Evolutionary conservation across 2,888 invertebrate species (phyloP), one percentile per base, ranked within the genome.

Genomic region (Hololepta plana): DNA sequence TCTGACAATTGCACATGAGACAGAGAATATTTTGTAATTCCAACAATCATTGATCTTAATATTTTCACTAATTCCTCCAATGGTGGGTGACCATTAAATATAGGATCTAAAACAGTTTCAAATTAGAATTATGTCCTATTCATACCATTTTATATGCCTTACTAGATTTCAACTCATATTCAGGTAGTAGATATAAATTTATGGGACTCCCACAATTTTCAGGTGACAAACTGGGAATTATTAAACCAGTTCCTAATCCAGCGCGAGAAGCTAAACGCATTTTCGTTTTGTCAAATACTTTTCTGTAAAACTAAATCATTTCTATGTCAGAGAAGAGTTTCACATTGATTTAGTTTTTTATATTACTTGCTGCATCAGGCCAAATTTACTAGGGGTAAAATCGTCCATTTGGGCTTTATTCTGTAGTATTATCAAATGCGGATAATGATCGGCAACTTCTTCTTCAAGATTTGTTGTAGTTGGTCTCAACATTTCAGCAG

Each of bases 401-500:
- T 88, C 81, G 31, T 73, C 69, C 23, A 77, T 57, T 35, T 68
- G 67, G 10, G 79, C 77, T 40, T 73, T 72, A 46, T 88, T 90
- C 32, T 87, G 82, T 1, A 90, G 54, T 44, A 91, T 67, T 27
- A 90, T 55, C 16, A 90, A 49, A 47, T 87, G 82, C 0, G 90
- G 88, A 44, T 74, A 73, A 50, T 76, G 73, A 41, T 88, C 84
- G 0, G 67, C 61, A n/a, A 60, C 59, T 39, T 67, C 67, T 42
- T 73, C 64, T 39, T 72, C 72, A 42, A 64, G 60, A 2, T 63
- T 60, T 2, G 72, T 67, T 4, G 77, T 66, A 0, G 77, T 68
- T 0, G 85, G 85, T 48, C 80, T 81, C 36, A 87, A 52, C 81
- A 85, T 84, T 57, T 85, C 85, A 10, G 84, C 81, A 22, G 77